Evolutionary conservation across 2,888 invertebrate species (phyloP), one percentile per base, ranked within the genome.

Genomic region (Seladonia tumulorum): DNA sequence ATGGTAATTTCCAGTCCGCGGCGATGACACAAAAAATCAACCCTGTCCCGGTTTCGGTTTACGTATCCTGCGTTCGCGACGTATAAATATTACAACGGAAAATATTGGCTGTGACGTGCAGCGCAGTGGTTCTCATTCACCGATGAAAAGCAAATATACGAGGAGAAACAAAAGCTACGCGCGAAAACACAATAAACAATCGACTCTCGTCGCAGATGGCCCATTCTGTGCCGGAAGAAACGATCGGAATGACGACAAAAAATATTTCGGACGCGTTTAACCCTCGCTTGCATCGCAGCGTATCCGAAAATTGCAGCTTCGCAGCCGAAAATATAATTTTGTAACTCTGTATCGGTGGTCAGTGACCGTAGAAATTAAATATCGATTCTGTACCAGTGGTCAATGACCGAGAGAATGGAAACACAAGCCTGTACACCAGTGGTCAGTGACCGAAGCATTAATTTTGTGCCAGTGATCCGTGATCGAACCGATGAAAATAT

Each of bases 11-110:
- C 35, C 18, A 66, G 66, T 25, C 12, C 16, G 29, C 49, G n/a
- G 35, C 35, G 66, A 29, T 35, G 35, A 66, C 66, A 66, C 66
- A 66, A 73, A 73, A 49, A 47, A 73, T 47, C 73, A 49, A 35
- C 49, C 29, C 73, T 73, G 49, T 75, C 57, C n/a, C 39, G 18
- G 16, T 57, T 53, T 57, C 60, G 75, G n/a, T 57, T 39, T 75
- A 57, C 75, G 29, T 39, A 57, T 57, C 39, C 25, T 42, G n/a
- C 22, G 10, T 16, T 35, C 16, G 57, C 39, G 42, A 42, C 16
- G 42, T 29, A 70, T 16, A 70, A 57, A 66, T 66, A 35, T 66
- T 66, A 66, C 66, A 66, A 66, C 35, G 35, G 66, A 35, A 66
- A 66, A 66, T 66, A 66, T 66, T 35, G 66, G 66, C 35, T 66